Base-by-base conservation (phyloP, 2,113 vertebrate genomes). In the Taurulus bubalis region DNA sequence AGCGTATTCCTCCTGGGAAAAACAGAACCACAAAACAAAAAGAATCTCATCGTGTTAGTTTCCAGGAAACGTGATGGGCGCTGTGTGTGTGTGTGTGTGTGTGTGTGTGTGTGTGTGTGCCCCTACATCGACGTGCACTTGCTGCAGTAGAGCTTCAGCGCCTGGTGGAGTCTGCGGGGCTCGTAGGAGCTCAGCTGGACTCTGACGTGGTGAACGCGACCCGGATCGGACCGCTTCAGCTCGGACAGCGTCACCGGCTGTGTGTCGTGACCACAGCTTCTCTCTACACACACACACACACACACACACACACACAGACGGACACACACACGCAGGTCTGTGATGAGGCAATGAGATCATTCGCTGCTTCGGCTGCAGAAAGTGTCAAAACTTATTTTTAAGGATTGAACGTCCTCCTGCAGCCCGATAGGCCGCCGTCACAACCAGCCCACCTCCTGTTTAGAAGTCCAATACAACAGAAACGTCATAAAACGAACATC, bases 131-230 rank as follows among this genome's bases (percentile, higher is more conserved):
- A 89, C 36, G 90, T 92, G 88, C 98, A 99, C 77, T 96, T 95
- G 88, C 96, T 91, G 84, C 98, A 99, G 91, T 96, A 91, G 76
- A 99, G 97, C 90, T 99, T 99, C 77, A 99, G 82, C 22, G 95
- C 94, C 90, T 97, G 96, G 90, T 95, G 90, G 20, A 98, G 96
- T 69, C 86, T 95, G 71, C 69, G 89, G 0, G 98, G 98, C 82
- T 96, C 92, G 0, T 96, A 99, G 8, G 93, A 95, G 77, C 88
- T 94, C 56, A 99, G 86, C 83, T 95, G 96, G 81, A 95, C 97
- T 87, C 93, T 90, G 72, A 98, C 93, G 22, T 97, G 96, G 83
- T 95, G 96, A 1, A 94, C 82, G 24, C 86, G 90, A 56, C 96
- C 96, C 32, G 94, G 92, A 1, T 40, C 18, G 42, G 89, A 91